Evolutionary conservation across 2,797 vertebrate species (phyloP).

Genomic region (Telmatherina bonti): DNA sequence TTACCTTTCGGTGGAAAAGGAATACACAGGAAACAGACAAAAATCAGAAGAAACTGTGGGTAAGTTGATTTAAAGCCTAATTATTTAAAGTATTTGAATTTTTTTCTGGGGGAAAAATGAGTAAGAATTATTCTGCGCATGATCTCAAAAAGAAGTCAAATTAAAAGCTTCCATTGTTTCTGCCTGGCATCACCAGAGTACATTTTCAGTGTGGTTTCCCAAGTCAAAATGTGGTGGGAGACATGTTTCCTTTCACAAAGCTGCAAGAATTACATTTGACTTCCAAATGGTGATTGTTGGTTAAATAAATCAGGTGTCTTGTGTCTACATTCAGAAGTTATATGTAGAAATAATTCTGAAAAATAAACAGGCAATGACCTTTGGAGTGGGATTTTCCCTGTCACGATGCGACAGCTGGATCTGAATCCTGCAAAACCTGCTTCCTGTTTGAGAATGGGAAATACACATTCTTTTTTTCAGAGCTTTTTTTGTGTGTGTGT

Average conservation of each 20-base stretch:
- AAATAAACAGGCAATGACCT: constrained; percentile 51
- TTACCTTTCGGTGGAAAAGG: constrained; percentile 40
- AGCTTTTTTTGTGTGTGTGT: constrained; percentile 28
- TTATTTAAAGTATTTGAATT: not conserved
- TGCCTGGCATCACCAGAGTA: constrained; percentile 9
- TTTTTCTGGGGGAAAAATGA: not conserved
- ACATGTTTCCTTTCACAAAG: constrained; percentile 20
- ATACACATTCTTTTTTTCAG: constrained; percentile 50
- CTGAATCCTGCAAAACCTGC: constrained; percentile 60
- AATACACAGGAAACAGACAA: constrained; percentile 33
- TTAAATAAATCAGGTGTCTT: constrained; percentile 8
- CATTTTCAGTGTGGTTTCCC: constrained; percentile 7
- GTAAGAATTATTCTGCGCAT: not conserved
- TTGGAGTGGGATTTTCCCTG: constrained; percentile 69
- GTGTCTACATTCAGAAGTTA: constrained; percentile 1
- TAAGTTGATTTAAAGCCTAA: constrained; percentile 58
- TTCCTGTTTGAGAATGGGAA: constrained; percentile 79
- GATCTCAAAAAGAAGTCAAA: not conserved
- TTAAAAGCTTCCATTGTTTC: not conserved
- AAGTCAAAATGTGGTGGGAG: constrained; percentile 12
- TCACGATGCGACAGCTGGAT: constrained; percentile 70
- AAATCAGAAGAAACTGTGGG: constrained; percentile 63
- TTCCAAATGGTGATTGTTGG: constrained; percentile 7
- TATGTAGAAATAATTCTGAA: constrained; percentile 13
- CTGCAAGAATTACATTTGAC: constrained; percentile 17